Conservation (phyloP, 2,888 invertebrate species). For the Callyntrura sp. region DNA sequence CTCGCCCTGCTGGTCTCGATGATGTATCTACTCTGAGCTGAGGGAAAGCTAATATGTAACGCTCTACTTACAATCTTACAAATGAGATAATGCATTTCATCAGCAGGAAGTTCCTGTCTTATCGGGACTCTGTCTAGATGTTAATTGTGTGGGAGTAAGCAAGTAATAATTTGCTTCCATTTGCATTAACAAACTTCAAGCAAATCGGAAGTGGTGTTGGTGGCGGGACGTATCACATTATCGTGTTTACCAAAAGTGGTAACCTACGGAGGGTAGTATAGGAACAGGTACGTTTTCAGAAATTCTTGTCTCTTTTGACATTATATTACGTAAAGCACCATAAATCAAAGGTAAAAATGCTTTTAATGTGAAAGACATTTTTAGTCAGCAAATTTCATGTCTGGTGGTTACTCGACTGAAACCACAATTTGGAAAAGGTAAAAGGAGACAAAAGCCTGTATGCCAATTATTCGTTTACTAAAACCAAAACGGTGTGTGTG, state of each 20-base stretch:
- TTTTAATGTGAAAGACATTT: background rate
- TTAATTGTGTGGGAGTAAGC: conserved; percentile 2
- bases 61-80: conserved; percentile 32
- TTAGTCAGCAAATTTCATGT: too few relatives aligned
- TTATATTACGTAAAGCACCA: background rate
- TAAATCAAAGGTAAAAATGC: background rate
- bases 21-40: background rate
- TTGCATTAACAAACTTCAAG: conserved; percentile 21
- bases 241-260: background rate
- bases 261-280: too few relatives aligned
- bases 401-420: too few relatives aligned
- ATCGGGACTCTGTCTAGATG: conserved; percentile 20
- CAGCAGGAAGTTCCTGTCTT: conserved; percentile 69
- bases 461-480: too few relatives aligned
- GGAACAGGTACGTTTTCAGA: too few relatives aligned
- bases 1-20: background rate
- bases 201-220: conserved; percentile 33
- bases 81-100: conserved; percentile 66
- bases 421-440: too few relatives aligned
- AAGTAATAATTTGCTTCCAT: conserved; percentile 46
- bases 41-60: conserved; percentile 42
- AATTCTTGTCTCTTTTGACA: background rate
- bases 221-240: conserved; percentile 4
- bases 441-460: too few relatives aligned
- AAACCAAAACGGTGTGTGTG: too few relatives aligned